phyloP scores from a whole-genome alignment of 2,797 vertebrate genomes.

The Potorous gilbertii region DNA sequence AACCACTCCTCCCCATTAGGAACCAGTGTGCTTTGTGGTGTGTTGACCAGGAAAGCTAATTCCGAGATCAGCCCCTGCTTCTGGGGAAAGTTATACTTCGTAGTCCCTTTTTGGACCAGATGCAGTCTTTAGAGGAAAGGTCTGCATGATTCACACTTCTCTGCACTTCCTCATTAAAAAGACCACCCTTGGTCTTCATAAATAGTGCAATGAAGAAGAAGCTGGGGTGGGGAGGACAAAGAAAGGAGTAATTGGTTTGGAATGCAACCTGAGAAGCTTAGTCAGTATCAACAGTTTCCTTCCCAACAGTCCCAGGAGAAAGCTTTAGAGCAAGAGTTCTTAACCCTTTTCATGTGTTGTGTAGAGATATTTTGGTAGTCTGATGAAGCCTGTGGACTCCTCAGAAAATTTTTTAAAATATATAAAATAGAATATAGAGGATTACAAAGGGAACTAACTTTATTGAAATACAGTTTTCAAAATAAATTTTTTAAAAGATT shows the following conservation, averaged over 20 bases:
- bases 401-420: background rate
- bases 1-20: background rate
- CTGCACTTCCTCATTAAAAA: background rate
- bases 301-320: background rate
- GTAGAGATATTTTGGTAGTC: background rate
- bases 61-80: background rate
- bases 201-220: background rate
- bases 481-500: background rate
- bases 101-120: background rate
- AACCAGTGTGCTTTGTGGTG: background rate
- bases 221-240: background rate
- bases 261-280: background rate
- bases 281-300: background rate
- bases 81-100: background rate
- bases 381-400: background rate
- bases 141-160: background rate
- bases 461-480: background rate
- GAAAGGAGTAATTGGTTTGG: background rate
- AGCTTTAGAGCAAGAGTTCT: background rate
- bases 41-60: background rate
- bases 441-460: background rate
- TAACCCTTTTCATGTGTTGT: background rate
- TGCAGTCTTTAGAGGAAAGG: background rate
- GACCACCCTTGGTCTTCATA: background rate
- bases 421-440: background rate